Conservation (phyloP, 2,888 invertebrate genomes). For the Platycheirus albimanus region DNA sequence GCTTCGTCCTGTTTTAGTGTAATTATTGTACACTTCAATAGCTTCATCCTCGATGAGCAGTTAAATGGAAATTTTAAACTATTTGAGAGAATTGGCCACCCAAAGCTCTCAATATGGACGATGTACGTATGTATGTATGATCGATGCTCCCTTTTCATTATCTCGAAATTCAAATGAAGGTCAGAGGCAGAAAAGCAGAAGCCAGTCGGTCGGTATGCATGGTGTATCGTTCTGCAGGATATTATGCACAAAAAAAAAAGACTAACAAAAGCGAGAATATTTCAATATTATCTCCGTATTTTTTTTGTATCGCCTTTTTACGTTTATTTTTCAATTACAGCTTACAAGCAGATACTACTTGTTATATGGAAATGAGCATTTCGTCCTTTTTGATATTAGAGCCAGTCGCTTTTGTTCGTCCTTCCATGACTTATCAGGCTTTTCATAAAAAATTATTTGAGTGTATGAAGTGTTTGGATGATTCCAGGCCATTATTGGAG, state of each 20-base stretch:
- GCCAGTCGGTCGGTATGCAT: background rate
- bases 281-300: constrained; percentile 3
- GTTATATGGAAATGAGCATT: constrained; percentile 4
- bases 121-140: too few species aligned
- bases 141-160: constrained; percentile 42
- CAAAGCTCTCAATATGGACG: too few species aligned
- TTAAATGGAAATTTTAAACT: constrained; percentile 59
- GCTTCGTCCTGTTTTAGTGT: constrained; percentile 31
- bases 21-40: constrained; percentile 65
- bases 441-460: background rate
- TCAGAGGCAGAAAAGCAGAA: background rate
- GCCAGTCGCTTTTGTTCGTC: background rate
- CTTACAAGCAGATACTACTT: background rate
- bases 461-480: background rate
- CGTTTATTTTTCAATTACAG: background rate
- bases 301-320: background rate
- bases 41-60: constrained; percentile 52
- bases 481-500: background rate
- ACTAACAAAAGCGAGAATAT: constrained; percentile 11
- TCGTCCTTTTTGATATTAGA: constrained; percentile 5
- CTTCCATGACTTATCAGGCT: background rate
- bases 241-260: background rate
- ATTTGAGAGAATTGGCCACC: constrained; percentile 31
- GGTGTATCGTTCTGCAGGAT: constrained; percentile 2
- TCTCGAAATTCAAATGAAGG: constrained; percentile 21